Conservation (phyloP, 2,888 invertebrate species). For the Cosmia pyralina region DNA sequence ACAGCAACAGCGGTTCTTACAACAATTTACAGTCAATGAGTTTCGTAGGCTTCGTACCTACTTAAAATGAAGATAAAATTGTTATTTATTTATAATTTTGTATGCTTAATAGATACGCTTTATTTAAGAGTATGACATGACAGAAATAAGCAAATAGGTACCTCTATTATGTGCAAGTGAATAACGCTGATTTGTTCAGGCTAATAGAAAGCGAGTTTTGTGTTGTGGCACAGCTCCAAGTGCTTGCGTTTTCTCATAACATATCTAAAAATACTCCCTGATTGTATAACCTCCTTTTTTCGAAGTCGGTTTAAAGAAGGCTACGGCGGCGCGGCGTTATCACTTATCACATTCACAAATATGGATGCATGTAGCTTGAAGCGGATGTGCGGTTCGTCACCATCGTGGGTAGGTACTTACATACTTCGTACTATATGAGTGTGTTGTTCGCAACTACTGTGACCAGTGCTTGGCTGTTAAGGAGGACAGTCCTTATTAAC, state of each 20-base stretch:
- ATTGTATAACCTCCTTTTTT: not conserved
- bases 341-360: slow-evolving; percentile 11
- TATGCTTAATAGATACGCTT: too few species aligned
- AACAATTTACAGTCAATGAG: not conserved
- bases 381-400: slow-evolving; percentile 39
- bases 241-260: not conserved
- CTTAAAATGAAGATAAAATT: too few species aligned
- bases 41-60: not conserved
- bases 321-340: slow-evolving; percentile 11
- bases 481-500: not conserved
- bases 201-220: too few species aligned
- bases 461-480: slow-evolving; percentile 3
- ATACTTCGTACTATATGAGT: not conserved
- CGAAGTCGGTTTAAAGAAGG: not conserved
- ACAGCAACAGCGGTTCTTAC: slow-evolving; percentile 4
- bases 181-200: too few species aligned
- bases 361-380: slow-evolving; percentile 14
- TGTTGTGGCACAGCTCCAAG: too few species aligned
- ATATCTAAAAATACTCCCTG: too few species aligned
- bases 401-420: not conserved
- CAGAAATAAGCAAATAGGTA: too few species aligned
- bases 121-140: too few species aligned
- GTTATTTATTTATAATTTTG: too few species aligned
- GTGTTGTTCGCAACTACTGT: slow-evolving; percentile 20
- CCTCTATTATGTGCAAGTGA: too few species aligned